A percentile compares a stretch with the other conserved stretches of the same genome.
Evolutionary conservation across 2,888 invertebrate genomes (phyloP).

Genomic region (Hypomecis atomaria): DNA sequence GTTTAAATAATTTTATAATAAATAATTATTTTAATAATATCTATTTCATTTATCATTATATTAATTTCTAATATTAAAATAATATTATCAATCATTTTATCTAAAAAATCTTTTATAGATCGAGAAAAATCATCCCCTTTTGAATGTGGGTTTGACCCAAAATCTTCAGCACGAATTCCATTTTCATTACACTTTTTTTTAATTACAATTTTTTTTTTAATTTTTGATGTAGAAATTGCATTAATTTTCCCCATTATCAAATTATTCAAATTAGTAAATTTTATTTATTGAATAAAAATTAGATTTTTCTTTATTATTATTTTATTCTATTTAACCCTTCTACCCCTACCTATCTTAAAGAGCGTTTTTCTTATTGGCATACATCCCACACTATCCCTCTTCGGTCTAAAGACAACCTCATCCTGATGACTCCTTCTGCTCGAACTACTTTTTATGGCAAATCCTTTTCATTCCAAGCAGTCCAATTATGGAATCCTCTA

Average conservation of each 20-base stretch:
- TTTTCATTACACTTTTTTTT: constrained; percentile 85
- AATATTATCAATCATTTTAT: constrained; percentile 76
- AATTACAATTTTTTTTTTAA: constrained; percentile 88
- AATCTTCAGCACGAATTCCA: constrained; percentile 68
- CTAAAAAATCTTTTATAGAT: constrained; percentile 84
- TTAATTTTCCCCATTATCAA: constrained; percentile 85
- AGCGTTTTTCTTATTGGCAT: too few relatives aligned
- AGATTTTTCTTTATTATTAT: too few relatives aligned
- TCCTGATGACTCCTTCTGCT: too few relatives aligned
- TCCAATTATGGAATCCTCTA: too few relatives aligned
- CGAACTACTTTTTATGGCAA: too few relatives aligned
- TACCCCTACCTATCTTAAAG: too few relatives aligned
- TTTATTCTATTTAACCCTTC: too few relatives aligned
- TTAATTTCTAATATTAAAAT: constrained; percentile 77
- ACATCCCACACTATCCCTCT: too few relatives aligned
- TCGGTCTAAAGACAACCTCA: too few relatives aligned
- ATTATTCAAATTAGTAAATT: constrained; percentile 60
- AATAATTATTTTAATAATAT: constrained; percentile 80
- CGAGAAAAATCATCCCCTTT: constrained; percentile 88
- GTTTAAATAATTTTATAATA: constrained; percentile 84
- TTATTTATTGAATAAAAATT: constrained; percentile 58
- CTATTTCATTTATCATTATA: constrained; percentile 63
- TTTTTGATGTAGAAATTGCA: constrained; percentile 90
- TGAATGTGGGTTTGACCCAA: constrained; percentile 79
- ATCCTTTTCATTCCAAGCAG: too few relatives aligned